Conservation (phyloP, 2,797 vertebrate genomes). For the Lophotriccus pileatus region DNA sequence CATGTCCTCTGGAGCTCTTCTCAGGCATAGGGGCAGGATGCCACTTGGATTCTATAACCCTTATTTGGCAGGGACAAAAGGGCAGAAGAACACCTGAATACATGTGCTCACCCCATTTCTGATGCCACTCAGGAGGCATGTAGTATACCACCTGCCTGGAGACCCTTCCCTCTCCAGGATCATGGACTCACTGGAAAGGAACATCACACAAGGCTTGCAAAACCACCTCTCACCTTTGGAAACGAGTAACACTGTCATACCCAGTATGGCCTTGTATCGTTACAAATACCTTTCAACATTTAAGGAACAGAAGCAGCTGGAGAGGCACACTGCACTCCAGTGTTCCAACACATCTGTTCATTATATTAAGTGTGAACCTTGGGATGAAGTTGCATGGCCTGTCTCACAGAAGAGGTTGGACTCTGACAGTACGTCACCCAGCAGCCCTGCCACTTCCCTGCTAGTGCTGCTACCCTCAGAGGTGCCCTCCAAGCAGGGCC, state of each 20-base stretch:
- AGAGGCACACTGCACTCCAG: background rate
- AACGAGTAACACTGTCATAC: rapidly evolving
- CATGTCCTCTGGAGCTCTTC: background rate
- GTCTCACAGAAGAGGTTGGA: background rate
- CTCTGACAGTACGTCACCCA: background rate
- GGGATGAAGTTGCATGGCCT: background rate
- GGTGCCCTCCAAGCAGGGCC: background rate
- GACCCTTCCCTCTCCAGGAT: background rate
- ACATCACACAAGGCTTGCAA: background rate
- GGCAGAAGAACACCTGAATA: background rate
- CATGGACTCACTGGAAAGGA: background rate
- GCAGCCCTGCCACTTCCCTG: background rate
- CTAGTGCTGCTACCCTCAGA: background rate
- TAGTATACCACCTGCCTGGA: background rate
- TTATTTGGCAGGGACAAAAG: background rate
- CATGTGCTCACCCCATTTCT: background rate
- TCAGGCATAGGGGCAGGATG: background rate
- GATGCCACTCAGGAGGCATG: background rate
- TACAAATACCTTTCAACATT: background rate
- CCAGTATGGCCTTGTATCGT: background rate
- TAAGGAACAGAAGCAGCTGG: background rate
- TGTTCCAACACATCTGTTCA: background rate
- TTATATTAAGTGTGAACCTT: background rate
- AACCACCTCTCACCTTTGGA: background rate
- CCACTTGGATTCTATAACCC: background rate